Percentiles rank a stretch among this genome's conserved stretches.
phyloP scores from a whole-genome alignment of 2,888 invertebrate species.

The Nysson spinosus region DNA sequence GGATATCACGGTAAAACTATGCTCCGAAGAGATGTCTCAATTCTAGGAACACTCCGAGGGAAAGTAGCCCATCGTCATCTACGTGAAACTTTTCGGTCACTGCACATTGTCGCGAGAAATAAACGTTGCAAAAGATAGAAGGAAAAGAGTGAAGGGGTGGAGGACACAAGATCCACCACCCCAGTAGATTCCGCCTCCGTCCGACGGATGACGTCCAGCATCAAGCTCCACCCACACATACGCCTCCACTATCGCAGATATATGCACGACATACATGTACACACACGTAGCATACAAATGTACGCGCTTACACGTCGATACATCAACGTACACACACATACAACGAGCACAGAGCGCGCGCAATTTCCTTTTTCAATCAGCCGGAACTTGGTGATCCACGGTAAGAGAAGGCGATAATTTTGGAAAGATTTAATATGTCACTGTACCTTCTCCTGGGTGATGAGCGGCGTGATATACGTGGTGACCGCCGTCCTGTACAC shows the following conservation, averaged over 20 bases:
- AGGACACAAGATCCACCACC: constrained; percentile 33
- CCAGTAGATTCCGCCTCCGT: constrained; percentile 42
- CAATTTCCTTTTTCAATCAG: no score
- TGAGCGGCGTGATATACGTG: constrained; percentile 77
- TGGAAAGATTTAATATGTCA: constrained; percentile 18
- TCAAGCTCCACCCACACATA: constrained; percentile 61
- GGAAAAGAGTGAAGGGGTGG: constrained; percentile 10
- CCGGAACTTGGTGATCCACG: neutral
- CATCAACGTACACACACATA: constrained; percentile 31
- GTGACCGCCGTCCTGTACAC: constrained; percentile 76
- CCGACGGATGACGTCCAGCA: constrained; percentile 63
- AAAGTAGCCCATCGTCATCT: constrained; percentile 41
- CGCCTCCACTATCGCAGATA: constrained; percentile 17
- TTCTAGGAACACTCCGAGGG: constrained; percentile 13
- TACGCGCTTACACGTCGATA: constrained; percentile 14
- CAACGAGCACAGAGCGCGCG: no score
- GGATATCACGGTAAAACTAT: no score
- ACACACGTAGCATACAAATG: neutral
- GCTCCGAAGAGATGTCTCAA: constrained; percentile 23
- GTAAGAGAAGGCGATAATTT: constrained; percentile 4
- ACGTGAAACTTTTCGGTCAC: constrained; percentile 57
- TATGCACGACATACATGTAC: constrained; percentile 12
- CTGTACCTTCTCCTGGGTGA: constrained; percentile 77
- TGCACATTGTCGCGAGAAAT: constrained; percentile 48
- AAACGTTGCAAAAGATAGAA: constrained; percentile 40